phyloP scores from a whole-genome alignment of 2,888 invertebrate genomes.

The Chydorus sphaericus region DNA sequence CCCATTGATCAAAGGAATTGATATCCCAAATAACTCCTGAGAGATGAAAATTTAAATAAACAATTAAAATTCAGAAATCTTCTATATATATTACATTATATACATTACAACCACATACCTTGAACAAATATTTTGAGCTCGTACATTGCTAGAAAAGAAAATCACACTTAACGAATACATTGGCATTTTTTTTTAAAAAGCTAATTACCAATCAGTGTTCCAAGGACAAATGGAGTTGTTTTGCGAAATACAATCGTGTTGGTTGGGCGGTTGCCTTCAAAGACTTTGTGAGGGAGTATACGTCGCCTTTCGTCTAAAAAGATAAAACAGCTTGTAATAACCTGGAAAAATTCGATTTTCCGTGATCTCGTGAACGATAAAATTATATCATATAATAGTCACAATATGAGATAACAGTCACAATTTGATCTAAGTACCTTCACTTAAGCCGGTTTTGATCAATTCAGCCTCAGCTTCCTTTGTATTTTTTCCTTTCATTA shows the following conservation, averaged over 20 bases:
- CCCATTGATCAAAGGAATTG: slow-evolving; percentile 99
- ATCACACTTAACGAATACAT: no score
- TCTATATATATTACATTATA: no score
- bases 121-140: slow-evolving; percentile 99
- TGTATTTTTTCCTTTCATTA: slow-evolving; percentile 65
- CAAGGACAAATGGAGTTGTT: slow-evolving; percentile 83
- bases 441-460: slow-evolving; percentile 55
- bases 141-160: slow-evolving; percentile 60
- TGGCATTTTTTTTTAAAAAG: neutral
- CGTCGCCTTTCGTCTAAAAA: slow-evolving; percentile 32
- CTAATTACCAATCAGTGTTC: slow-evolving; percentile 69
- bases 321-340: neutral
- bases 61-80: no score
- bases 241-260: slow-evolving; percentile 88
- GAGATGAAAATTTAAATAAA: no score
- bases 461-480: slow-evolving; percentile 64
- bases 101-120: no score
- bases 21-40: slow-evolving; percentile 98
- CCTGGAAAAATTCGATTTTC: no score
- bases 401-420: neutral
- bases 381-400: neutral
- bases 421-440: slow-evolving; percentile 35
- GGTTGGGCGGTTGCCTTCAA: slow-evolving; percentile 91
- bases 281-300: slow-evolving; percentile 89
- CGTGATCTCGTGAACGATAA: no score